These are phyloP conservation scores for Cantharis flavilabris DNA, from an alignment of 2,888 invertebrate genomes.

Conservation along the genomic window DNA sequence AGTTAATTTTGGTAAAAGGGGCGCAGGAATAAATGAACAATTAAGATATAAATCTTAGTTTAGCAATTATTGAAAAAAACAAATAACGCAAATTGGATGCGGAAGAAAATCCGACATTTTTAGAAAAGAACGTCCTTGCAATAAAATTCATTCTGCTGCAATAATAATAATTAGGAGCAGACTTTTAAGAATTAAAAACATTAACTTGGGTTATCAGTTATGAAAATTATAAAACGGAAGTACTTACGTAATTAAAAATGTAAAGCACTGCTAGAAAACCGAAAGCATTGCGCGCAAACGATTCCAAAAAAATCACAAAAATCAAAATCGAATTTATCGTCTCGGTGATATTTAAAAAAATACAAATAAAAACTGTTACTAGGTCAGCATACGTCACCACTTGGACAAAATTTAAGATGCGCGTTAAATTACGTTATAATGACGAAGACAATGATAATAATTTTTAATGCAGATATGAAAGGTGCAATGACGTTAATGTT, in stretches of 20 bases:
- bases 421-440: not conserved
- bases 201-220: not conserved
- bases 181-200: not conserved
- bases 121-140: not conserved
- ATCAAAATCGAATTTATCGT: not conserved
- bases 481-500: not conserved
- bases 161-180: not conserved
- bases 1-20: not conserved
- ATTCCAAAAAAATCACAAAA: not conserved
- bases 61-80: not conserved
- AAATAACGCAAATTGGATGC: not conserved
- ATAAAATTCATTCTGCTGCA: not conserved
- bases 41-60: not conserved
- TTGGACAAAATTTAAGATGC: not conserved
- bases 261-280: conserved; percentile 24
- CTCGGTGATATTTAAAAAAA: not conserved
- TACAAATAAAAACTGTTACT: not conserved
- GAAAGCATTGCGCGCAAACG: conserved; percentile 14
- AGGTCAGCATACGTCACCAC: not conserved
- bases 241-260: conserved; percentile 16
- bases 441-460: conserved; percentile 1
- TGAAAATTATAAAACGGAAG: not conserved
- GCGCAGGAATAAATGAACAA: not conserved
- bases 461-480: conserved; percentile 3
- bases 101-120: not conserved